Base-by-base conservation (phyloP, 2,888 invertebrate species). In the Sinelater perroti region DNA sequence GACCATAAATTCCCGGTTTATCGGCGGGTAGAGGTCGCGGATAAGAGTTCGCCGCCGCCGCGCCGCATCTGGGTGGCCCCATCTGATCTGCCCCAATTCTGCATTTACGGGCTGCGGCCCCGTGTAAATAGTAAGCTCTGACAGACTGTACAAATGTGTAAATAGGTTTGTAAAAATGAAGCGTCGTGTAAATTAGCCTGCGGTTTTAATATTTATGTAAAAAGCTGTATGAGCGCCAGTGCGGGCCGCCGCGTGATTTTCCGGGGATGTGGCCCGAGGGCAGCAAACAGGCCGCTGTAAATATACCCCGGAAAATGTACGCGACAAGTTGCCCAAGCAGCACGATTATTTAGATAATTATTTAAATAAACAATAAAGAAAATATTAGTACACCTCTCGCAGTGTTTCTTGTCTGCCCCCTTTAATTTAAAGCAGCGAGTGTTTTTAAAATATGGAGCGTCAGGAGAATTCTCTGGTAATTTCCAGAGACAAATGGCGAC, bases 161-260 rank as follows among this genome's bases (percentile, higher is more conserved):
- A 53, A 64, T 62, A 64, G 14, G 49, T 62, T 60, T 64, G 62
- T 62, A 62, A 50, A 63, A 49, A 61, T 33, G 17, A 49, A 28
- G 30, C 35, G 51, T 47, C 31, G 56, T 60, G 60, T 56, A 60
- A 52, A 56, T 52, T 56, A 56, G 56, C 21, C 31, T 52, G 53
- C 56, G 54, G 56, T 49, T 60, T 62, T 61, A 64, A 56, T 63
- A 63, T 61, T 61, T 64, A 64, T 63, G 61, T 66, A 53, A 46
- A 56, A 45, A n/a, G n/a, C 40, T 55, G 44, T 50, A 51, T 59
- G 54, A 13, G 36, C 50, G 42, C 13, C 38, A 46, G 20, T 33
- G 35, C 10, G 18, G 47, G 33, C 45, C 28, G 54, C 55, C 30
- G 26, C 46, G 30, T 60, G 42, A 56, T 56, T 56, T 56, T 45